These are phyloP conservation scores for Smittia aterrima DNA, from an alignment of 2,888 invertebrate species.

Conservation along the genomic window DNA sequence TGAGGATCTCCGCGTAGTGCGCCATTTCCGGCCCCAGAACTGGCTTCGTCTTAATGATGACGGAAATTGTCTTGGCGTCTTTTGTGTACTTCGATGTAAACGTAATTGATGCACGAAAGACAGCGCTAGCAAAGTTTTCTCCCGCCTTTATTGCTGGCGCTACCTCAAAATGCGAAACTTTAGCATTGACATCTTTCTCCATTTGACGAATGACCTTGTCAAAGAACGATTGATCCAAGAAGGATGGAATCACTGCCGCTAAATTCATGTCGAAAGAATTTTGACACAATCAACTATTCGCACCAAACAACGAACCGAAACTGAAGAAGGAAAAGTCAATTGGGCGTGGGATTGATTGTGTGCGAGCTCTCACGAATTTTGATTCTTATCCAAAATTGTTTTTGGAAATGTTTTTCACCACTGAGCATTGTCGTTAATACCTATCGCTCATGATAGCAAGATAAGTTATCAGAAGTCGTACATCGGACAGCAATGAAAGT, in stretches of 20 bases:
- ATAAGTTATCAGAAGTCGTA: too few relatives aligned
- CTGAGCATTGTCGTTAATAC: too few relatives aligned
- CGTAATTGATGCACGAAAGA: neutral
- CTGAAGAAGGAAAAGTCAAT: neutral
- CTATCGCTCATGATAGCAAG: too few relatives aligned
- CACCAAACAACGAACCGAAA: neutral
- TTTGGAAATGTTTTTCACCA: too few relatives aligned
- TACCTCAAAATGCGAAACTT: neutral
- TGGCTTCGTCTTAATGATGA: neutral
- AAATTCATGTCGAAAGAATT: neutral
- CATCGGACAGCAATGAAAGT: too few relatives aligned
- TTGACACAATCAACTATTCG: neutral
- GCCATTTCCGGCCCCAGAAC: neutral
- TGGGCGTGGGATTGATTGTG: neutral
- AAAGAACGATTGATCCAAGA: neutral
- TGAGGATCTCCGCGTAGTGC: neutral
- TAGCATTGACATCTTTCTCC: neutral
- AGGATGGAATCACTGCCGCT: neutral
- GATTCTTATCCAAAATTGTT: neutral
- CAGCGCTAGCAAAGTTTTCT: constrained; percentile 14
- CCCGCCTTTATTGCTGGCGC: neutral
- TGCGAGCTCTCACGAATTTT: neutral
- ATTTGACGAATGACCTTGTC: neutral
- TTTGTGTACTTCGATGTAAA: neutral
- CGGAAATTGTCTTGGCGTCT: neutral